Conservation (phyloP, 1,140 invertebrate species). For the Caenorhabditis brenneri region DNA sequence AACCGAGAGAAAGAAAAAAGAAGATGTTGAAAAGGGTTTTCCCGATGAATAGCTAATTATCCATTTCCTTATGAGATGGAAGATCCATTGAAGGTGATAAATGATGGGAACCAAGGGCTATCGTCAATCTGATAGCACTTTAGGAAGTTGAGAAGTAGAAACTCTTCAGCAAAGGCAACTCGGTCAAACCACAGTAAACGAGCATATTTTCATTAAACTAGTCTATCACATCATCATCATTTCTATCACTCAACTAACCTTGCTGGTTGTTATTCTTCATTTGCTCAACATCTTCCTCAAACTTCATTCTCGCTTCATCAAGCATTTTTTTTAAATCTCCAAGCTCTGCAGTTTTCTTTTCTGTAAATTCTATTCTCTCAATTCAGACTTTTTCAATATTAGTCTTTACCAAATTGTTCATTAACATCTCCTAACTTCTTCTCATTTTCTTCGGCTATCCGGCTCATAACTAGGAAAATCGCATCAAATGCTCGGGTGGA, state of each 20-base stretch:
- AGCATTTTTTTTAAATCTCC: constrained; percentile 41
- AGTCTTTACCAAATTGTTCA: constrained; percentile 29
- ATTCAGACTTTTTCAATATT: neutral
- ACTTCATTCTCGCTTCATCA: constrained; percentile 9
- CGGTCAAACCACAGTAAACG: too few relatives aligned
- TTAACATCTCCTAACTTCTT: constrained; percentile 5
- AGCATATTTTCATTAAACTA: neutral
- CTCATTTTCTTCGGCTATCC: neutral
- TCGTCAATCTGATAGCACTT: too few relatives aligned
- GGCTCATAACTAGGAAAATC: neutral
- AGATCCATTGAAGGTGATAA: neutral
- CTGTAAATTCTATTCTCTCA: neutral
- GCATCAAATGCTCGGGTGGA: neutral
- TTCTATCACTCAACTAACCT: neutral
- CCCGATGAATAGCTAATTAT: neutral
- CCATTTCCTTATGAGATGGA: neutral
- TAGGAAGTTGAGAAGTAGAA: too few relatives aligned
- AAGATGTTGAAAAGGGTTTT: neutral
- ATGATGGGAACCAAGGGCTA: neutral
- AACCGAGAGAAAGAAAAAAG: neutral
- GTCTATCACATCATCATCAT: neutral
- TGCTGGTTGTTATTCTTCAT: constrained; percentile 28
- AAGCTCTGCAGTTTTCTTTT: neutral
- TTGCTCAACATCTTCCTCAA: constrained; percentile 40
- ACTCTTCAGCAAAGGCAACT: too few relatives aligned